Evolutionary conservation across 64 coral and sea anemone genomes (phyloP).

Genomic region (Pocillopora verrucosa): DNA sequence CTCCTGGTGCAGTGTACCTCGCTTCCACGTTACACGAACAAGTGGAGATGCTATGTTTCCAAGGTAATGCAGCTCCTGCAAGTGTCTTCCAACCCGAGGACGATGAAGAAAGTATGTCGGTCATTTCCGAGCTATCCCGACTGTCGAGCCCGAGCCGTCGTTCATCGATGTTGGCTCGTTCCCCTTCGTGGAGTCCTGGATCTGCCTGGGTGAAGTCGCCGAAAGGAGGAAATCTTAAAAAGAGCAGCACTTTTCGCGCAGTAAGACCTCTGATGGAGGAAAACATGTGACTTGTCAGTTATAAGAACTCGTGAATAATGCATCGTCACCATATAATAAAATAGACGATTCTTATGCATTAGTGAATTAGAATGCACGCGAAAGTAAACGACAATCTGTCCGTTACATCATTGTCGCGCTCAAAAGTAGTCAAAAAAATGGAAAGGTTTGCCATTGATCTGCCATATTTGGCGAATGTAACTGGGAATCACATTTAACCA

Average conservation of each 20-base stretch:
- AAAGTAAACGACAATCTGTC: no score
- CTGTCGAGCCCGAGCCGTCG: constrained; percentile 57
- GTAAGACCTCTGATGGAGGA: constrained; percentile 16
- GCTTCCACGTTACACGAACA: constrained; percentile 84
- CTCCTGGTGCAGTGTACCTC: constrained; percentile 83
- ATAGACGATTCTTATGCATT: neutral
- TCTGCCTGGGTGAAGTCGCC: constrained; percentile 4
- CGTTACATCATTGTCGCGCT: no score
- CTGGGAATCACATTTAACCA: neutral
- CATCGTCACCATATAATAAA: neutral
- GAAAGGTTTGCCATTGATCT: no score
- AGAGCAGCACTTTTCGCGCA: constrained; percentile 29
- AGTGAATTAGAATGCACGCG: no score
- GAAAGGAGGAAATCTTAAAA: neutral
- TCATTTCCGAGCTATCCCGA: constrained; percentile 41
- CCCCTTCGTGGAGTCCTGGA: constrained; percentile 68
- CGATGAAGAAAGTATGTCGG: constrained; percentile 47
- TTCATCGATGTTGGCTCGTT: constrained; percentile 48
- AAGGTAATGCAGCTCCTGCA: constrained; percentile 66
- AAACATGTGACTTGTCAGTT: constrained; percentile 6
- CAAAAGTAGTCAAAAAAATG: no score
- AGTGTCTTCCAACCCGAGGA: constrained; percentile 78
- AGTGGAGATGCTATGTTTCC: constrained; percentile 88
- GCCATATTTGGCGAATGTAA: no score
- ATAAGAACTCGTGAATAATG: neutral